Evolutionary conservation across 2,888 invertebrate species (phyloP).

Genomic region (Diarsia rubi): DNA sequence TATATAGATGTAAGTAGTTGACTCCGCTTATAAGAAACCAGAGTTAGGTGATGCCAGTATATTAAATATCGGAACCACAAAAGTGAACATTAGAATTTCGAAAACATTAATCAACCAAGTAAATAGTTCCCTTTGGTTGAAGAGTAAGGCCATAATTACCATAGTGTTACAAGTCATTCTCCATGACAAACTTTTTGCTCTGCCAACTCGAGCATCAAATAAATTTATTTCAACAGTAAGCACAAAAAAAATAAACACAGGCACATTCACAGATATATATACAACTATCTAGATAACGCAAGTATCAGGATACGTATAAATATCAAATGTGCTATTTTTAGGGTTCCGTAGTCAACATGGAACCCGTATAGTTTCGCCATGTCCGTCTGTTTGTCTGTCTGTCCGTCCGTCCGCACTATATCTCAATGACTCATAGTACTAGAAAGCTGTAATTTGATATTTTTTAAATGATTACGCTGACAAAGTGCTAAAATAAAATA

Average conservation of each 20-base stretch:
- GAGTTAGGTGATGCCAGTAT: slow-evolving; percentile 7
- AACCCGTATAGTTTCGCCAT: too few relatives aligned
- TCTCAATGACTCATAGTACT: too few relatives aligned
- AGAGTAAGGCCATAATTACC: slow-evolving; percentile 17
- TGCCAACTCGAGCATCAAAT: slow-evolving; percentile 32
- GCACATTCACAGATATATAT: not conserved
- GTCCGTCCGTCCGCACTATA: too few relatives aligned
- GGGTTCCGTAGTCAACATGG: too few relatives aligned
- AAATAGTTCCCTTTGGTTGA: not conserved
- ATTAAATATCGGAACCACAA: slow-evolving; percentile 8
- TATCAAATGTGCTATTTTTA: too few relatives aligned
- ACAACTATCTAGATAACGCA: too few relatives aligned
- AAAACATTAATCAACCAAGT: not conserved
- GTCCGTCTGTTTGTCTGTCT: too few relatives aligned
- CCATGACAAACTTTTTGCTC: slow-evolving; percentile 41
- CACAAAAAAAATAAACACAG: slow-evolving; percentile 23
- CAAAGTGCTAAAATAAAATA: too few relatives aligned
- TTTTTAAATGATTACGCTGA: too few relatives aligned
- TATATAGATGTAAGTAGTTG: not conserved
- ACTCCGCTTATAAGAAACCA: not conserved
- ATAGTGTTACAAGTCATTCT: slow-evolving; percentile 35
- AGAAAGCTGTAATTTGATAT: too few relatives aligned
- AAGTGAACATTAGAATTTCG: not conserved
- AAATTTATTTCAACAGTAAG: slow-evolving; percentile 29
- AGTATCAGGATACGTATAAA: too few relatives aligned